Conservation (phyloP, 1,140 invertebrate genomes). For the Dinothrombium tinctorium region DNA sequence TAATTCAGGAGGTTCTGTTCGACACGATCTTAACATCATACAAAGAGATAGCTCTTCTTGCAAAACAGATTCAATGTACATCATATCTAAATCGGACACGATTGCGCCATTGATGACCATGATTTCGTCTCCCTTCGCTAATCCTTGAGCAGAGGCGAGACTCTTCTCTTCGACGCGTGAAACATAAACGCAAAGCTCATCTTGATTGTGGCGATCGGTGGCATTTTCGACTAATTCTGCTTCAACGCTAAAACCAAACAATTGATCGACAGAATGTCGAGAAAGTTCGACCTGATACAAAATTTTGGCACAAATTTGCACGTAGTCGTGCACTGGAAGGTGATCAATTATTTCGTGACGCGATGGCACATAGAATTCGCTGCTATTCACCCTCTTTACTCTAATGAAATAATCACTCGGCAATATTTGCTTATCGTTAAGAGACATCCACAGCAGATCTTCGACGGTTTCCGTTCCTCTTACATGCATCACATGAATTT, state of each 20-base stretch:
- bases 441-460: constrained; percentile 74
- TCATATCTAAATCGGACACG: constrained; percentile 94
- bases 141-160: constrained; percentile 79
- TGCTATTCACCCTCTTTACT: constrained; percentile 78
- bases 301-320: constrained; percentile 43
- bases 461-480: constrained; percentile 40
- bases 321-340: background rate
- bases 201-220: constrained; percentile 43
- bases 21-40: constrained; percentile 78
- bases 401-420: constrained; percentile 84
- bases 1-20: constrained; percentile 71
- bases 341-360: constrained; percentile 64
- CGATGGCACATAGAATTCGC: constrained; percentile 83
- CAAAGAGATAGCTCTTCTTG: constrained; percentile 84
- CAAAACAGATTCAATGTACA: constrained; percentile 84
- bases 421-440: constrained; percentile 64
- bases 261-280: constrained; percentile 60
- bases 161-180: constrained; percentile 68
- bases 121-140: constrained; percentile 90
- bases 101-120: constrained; percentile 95
- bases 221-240: constrained; percentile 86
- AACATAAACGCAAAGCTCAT: constrained; percentile 88
- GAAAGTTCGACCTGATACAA: constrained; percentile 85
- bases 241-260: constrained; percentile 94
- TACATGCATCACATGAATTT: background rate